These are phyloP conservation scores for Megaceryle alcyon DNA, from an alignment of 2,797 vertebrate species.

Conservation along the genomic window DNA sequence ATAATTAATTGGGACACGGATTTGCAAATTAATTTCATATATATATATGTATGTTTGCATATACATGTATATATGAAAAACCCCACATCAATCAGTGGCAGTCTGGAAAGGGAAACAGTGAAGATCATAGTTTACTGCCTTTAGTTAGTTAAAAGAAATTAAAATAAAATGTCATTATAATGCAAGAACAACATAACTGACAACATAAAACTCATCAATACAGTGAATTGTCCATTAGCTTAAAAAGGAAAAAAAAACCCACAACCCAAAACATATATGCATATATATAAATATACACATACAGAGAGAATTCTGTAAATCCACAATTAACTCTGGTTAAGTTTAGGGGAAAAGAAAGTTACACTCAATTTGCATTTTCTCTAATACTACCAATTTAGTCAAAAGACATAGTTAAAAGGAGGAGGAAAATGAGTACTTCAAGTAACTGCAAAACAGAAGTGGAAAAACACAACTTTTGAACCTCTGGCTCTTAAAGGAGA, in stretches of 20 bases:
- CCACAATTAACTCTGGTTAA: constrained; percentile 21
- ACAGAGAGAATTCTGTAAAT: not conserved
- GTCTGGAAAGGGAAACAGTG: not conserved
- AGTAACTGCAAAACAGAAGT: not conserved
- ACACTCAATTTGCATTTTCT: constrained; percentile 35
- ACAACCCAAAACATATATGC: not conserved
- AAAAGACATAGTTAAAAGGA: constrained; percentile 11
- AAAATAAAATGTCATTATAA: constrained; percentile 25
- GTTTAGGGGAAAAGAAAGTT: constrained; percentile 41
- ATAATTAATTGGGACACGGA: not conserved
- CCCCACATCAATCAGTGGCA: not conserved
- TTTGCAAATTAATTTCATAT: not conserved
- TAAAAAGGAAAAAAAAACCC: not conserved
- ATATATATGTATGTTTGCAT: not conserved
- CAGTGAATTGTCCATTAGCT: not conserved
- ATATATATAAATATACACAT: not conserved
- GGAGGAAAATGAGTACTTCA: not conserved
- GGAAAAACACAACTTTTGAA: not conserved
- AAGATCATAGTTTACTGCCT: not conserved
- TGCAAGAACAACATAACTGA: not conserved
- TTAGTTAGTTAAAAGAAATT: constrained; percentile 22
- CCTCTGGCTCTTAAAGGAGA: not conserved
- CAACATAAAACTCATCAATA: not conserved
- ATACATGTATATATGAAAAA: not conserved
- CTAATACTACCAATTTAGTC: constrained; percentile 9